Evolutionary conservation across 2,888 invertebrate genomes (phyloP).

Genomic region (Oligia fasciuncula): DNA sequence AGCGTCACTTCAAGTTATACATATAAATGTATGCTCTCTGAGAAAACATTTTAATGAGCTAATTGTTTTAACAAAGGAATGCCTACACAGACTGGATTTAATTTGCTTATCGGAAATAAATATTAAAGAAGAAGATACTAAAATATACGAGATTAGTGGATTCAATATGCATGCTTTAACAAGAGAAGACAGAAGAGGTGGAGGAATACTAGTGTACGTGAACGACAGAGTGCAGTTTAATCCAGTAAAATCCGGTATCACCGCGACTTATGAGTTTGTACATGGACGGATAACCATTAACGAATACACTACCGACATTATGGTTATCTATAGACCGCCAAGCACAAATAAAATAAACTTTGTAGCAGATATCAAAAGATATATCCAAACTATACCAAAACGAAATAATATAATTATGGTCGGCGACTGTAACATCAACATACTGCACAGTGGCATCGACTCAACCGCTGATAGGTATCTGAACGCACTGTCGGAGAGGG

Average conservation of each 20-base stretch:
- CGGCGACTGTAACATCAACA: conserved; percentile 6
- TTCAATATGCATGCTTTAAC: neutral
- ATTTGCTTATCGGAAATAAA: neutral
- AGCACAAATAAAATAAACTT: conserved; percentile 3
- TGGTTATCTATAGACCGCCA: neutral
- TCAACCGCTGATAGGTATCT: neutral
- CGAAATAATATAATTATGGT: conserved; percentile 1
- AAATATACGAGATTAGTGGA: neutral
- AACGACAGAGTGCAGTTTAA: neutral
- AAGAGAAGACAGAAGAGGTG: conserved; percentile 1
- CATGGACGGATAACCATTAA: neutral
- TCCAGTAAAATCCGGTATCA: neutral
- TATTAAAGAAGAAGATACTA: neutral
- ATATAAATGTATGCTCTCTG: neutral
- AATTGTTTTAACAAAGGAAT: neutral
- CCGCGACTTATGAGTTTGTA: neutral
- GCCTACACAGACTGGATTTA: neutral
- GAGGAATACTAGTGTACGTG: conserved; percentile 1
- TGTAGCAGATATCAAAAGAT: neutral
- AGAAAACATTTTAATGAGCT: conserved; percentile 4
- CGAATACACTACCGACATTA: neutral
- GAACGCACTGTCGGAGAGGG: too few relatives aligned
- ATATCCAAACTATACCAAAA: neutral
- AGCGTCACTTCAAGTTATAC: neutral
- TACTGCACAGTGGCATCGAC: neutral